Evolutionary conservation across 2,113 vertebrate species (phyloP).

Genomic region (Lophius piscatorius): DNA sequence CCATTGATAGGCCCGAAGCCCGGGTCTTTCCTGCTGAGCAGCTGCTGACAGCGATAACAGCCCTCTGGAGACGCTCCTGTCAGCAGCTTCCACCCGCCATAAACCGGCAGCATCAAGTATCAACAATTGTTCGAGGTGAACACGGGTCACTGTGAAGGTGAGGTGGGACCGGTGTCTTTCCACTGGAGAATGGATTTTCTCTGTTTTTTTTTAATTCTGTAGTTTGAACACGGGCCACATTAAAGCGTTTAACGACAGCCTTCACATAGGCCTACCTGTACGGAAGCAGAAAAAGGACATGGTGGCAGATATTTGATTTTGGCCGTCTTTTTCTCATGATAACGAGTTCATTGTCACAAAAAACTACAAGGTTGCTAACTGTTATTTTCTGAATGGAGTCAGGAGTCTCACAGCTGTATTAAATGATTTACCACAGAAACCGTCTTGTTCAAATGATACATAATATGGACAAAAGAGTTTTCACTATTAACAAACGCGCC

Average conservation of each 20-base stretch:
- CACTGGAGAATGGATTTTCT: not conserved
- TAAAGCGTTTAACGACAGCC: conserved; percentile 2
- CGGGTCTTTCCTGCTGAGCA: conserved; percentile 71
- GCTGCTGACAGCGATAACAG: conserved; percentile 67
- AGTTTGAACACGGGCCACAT: not conserved
- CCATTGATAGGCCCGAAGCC: conserved; percentile 73
- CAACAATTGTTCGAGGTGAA: conserved; percentile 29
- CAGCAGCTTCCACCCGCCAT: conserved; percentile 61
- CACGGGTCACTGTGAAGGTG: conserved; percentile 5
- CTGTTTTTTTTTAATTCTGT: conserved; percentile 13
- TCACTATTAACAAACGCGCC: too few relatives aligned
- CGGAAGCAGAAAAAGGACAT: too few relatives aligned
- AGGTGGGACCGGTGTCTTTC: conserved; percentile 5
- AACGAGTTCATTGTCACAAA: too few relatives aligned
- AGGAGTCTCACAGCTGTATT: too few relatives aligned
- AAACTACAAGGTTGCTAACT: too few relatives aligned
- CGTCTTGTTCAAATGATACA: too few relatives aligned
- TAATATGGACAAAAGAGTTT: too few relatives aligned
- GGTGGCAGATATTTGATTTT: too few relatives aligned
- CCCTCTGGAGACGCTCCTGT: conserved; percentile 65
- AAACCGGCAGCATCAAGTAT: conserved; percentile 34
- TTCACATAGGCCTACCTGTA: not conserved
- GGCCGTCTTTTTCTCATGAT: too few relatives aligned
- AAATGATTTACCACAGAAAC: too few relatives aligned
- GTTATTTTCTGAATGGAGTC: too few relatives aligned